Base-by-base conservation (phyloP, 2,113 vertebrate genomes). In the Sphaerodactylus townsendi region DNA sequence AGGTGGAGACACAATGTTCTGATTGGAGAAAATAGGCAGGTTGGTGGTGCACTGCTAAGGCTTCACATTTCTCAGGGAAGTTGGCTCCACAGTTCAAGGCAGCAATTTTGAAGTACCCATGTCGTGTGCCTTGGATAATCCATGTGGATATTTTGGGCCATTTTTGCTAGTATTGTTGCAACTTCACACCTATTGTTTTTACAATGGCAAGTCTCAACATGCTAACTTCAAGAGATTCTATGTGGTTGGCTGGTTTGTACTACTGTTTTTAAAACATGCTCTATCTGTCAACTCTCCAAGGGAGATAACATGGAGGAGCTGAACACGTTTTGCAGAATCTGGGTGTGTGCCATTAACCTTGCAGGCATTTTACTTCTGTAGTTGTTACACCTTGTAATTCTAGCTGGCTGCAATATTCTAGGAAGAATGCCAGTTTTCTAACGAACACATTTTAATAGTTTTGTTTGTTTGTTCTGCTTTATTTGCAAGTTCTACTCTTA, bases 281-380 rank as follows among this genome's bases (percentile, higher is more conserved):
- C n/a, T 79, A 33, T 69, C 15, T 82, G 33, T 46, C 41, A 50
- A 28, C 44, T 68, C 70, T 73, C 28, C 69, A 80, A 65, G 35
- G 8, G 70, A 70, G 59, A 79, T 64, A 85, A 56, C 33, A 68
- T 41, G 28, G 62, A 68, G 70, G 48, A 5, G 37, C 62, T 76
- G 41, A 82, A 30, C 3, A 10, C 77, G 35, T 37, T 93, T 83
- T 39, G 0, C 23, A 37, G 33, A 2, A 28, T 37, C 74, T 82
- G 86, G 77, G 64, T 25, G 19, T 5, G 0, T 0, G 8, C 53
- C 82, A 89, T 3, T 7, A 50, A 21, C 48, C 83, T 76, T 62
- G 0, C 35, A 56, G 48, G 41, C 59, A 65, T 2, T 39, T 0
- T 4, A 37, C 35, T 0, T 0, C 48, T 53, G 69, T 62, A 64